Conservation (phyloP, 1,140 invertebrate species). For the Stegodyphus mimosarum region DNA sequence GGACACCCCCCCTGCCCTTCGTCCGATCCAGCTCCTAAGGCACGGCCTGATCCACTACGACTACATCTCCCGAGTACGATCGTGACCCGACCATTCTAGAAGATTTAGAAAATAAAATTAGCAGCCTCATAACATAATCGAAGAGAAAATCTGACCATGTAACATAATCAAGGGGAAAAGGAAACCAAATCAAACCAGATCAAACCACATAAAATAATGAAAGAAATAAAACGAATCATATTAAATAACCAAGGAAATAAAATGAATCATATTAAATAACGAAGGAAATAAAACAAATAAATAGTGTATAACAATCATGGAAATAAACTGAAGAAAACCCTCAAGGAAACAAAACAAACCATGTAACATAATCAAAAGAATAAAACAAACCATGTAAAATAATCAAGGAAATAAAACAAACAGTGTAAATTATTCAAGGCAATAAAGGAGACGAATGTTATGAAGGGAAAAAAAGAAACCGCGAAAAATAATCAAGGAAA, state of each 20-base stretch:
- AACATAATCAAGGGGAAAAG: neutral
- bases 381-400: neutral
- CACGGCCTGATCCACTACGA: neutral
- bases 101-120: neutral
- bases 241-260: too few species aligned
- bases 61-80: neutral
- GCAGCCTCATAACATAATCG: too few species aligned
- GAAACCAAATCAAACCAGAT: too few species aligned
- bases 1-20: constrained; percentile 19
- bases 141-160: neutral
- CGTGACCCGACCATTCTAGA: neutral
- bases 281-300: too few species aligned
- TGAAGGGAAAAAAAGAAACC: too few species aligned
- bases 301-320: too few species aligned
- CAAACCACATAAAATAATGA: too few species aligned
- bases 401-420: neutral
- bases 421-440: neutral
- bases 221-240: too few species aligned
- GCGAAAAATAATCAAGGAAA: too few species aligned
- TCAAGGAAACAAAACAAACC: neutral
- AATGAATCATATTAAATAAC: too few species aligned
- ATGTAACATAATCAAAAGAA: neutral
- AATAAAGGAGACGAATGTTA: too few species aligned
- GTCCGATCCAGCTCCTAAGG: constrained; percentile 11
- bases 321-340: too few species aligned